These are phyloP conservation scores for Oscheius sp. DNA, from an alignment of 1,140 invertebrate species.

Conservation along the genomic window DNA sequence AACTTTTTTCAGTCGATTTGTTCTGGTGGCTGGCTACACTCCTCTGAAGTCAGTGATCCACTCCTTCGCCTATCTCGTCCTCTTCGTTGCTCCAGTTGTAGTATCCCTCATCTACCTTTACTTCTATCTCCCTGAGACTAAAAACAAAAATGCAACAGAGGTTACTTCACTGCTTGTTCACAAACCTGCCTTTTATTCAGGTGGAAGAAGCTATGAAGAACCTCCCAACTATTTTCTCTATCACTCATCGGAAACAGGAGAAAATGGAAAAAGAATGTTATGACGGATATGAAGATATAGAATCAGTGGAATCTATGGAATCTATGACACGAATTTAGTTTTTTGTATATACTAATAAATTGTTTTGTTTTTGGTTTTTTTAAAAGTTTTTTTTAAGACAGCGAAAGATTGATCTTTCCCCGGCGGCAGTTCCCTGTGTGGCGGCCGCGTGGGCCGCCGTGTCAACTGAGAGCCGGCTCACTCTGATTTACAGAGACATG, in stretches of 20 bases:
- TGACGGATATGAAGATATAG: no score
- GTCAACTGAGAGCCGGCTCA: conserved; percentile 7
- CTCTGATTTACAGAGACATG: conserved; percentile 10
- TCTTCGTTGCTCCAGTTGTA: conserved; percentile 48
- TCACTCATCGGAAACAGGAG: neutral
- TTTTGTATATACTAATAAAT: no score
- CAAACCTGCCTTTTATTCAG: neutral
- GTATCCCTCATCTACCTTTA: conserved; percentile 50
- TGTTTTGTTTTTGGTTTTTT: no score
- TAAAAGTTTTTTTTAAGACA: no score
- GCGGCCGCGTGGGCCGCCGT: neutral
- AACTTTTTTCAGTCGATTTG: conserved; percentile 45
- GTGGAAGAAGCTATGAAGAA: conserved; percentile 31
- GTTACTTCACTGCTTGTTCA: conserved; percentile 15
- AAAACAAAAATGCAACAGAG: conserved; percentile 50
- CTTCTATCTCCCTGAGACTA: conserved; percentile 48
- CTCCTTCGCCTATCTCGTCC: conserved; percentile 46
- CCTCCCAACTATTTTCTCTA: conserved; percentile 13
- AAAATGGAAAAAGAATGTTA: no score
- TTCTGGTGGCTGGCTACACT: conserved; percentile 46
- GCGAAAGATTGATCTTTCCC: no score
- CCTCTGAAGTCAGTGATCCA: conserved; percentile 47
- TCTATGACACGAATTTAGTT: no score
- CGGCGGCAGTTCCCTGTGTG: no score
- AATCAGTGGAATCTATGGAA: no score